phyloP scores from a whole-genome alignment of 2,888 invertebrate species.

The Drosophila ustulata region DNA sequence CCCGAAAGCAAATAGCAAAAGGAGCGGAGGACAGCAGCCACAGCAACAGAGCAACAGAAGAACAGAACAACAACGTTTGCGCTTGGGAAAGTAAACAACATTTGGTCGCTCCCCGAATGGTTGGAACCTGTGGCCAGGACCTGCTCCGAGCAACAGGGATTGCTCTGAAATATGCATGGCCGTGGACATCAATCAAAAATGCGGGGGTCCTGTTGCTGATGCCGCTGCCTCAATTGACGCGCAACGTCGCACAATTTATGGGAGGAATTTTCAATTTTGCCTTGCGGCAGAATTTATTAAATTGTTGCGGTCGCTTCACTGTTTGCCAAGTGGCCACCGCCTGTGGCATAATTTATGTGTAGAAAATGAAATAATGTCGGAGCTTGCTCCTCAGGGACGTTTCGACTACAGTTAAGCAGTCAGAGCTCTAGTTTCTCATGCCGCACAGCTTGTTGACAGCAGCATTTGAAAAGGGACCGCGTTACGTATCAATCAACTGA shows the following conservation, averaged over 20 bases:
- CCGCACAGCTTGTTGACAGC: conserved; percentile 36
- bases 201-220: conserved; percentile 31
- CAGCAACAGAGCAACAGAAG: not conserved
- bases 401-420: conserved; percentile 1
- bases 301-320: conserved; percentile 61
- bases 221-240: conserved; percentile 44
- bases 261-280: conserved; percentile 73
- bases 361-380: conserved; percentile 58
- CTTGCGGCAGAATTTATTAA: conserved; percentile 73
- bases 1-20: conserved; percentile 68
- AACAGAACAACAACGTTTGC: conserved; percentile 2
- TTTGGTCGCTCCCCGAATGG: conserved; percentile 21
- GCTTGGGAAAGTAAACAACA: conserved; percentile 59
- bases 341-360: conserved; percentile 68
- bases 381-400: conserved; percentile 26
- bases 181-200: conserved; percentile 74
- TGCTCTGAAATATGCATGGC: conserved; percentile 47
- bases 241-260: conserved; percentile 41
- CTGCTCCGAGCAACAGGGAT: conserved; percentile 33
- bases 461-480: conserved; percentile 4
- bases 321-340: conserved; percentile 50
- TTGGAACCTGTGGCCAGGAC: conserved; percentile 16
- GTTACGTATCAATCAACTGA: conserved; percentile 51
- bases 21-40: conserved; percentile 17
- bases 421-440: conserved; percentile 14